These are phyloP conservation scores for Drosophila gaucha DNA, from an alignment of 2,888 invertebrate species.

Conservation along the genomic window DNA sequence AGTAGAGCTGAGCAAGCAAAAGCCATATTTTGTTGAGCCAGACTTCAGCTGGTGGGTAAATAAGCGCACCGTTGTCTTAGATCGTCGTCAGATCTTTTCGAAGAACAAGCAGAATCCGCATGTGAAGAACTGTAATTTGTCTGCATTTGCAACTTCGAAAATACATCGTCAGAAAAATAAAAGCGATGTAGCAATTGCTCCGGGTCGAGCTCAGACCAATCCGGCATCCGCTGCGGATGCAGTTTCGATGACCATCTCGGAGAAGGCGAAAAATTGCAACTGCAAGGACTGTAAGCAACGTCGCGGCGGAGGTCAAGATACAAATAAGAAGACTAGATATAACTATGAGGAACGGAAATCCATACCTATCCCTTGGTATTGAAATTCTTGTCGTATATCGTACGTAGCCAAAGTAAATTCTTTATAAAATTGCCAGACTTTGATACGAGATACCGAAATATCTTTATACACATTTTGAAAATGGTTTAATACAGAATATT, in stretches of 20 bases:
- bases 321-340: not conserved
- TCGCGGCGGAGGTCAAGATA: conserved; percentile 12
- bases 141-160: conserved; percentile 32
- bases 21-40: conserved; percentile 37
- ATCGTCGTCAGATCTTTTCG: conserved; percentile 42
- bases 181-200: not conserved
- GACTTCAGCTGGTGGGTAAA: conserved; percentile 52
- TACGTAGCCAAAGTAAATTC: too few relatives aligned
- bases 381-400: conserved; percentile 5
- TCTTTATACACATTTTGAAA: not conserved
- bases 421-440: not conserved
- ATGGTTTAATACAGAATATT: not conserved
- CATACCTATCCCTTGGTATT: conserved; percentile 39
- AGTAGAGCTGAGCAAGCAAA: conserved; percentile 3
- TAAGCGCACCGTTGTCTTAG: conserved; percentile 29
- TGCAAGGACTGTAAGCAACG: conserved; percentile 41
- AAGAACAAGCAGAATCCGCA: conserved; percentile 36
- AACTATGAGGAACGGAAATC: not conserved
- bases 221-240: not conserved
- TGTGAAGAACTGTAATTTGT: conserved; percentile 43
- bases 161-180: conserved; percentile 8
- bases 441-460: not conserved
- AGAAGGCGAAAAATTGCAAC: conserved; percentile 23
- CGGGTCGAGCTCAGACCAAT: not conserved
- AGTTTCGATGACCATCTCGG: not conserved